Evolutionary conservation across 2,888 invertebrate genomes (phyloP).

Genomic region (Lissonota sp.): DNA sequence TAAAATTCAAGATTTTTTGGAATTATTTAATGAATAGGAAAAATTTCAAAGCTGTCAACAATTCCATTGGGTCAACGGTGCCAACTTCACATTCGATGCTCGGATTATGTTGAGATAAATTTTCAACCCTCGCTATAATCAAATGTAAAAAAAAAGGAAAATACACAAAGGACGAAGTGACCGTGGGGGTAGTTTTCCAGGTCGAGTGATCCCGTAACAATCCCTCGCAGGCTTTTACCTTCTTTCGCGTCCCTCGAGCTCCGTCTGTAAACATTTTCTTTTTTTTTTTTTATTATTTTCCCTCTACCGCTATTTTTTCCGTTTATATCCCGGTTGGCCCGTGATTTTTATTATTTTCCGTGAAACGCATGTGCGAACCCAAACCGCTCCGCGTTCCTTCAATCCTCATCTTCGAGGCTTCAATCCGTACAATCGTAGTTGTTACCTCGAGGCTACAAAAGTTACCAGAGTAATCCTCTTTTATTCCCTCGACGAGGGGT

Average conservation of each 20-base stretch:
- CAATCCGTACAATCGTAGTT: slow-evolving; percentile 35
- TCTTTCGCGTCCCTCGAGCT: slow-evolving; percentile 9
- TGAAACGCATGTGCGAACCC: too few relatives aligned
- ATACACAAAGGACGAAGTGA: slow-evolving; percentile 38
- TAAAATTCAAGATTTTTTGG: too few relatives aligned
- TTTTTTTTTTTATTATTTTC: too few relatives aligned
- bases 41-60: too few relatives aligned
- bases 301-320: slow-evolving; percentile 27
- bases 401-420: slow-evolving; percentile 14
- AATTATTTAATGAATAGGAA: too few relatives aligned
- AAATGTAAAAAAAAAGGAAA: slow-evolving; percentile 36
- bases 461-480: slow-evolving; percentile 70
- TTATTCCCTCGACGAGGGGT: slow-evolving; percentile 67
- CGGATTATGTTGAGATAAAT: too few relatives aligned
- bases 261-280: too few relatives aligned
- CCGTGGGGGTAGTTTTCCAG: slow-evolving; percentile 54
- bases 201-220: slow-evolving; percentile 61
- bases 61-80: too few relatives aligned
- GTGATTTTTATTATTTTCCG: slow-evolving; percentile 69
- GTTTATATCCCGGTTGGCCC: slow-evolving; percentile 43
- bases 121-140: too few relatives aligned
- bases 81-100: too few relatives aligned
- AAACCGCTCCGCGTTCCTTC: background rate
- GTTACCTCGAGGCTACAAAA: slow-evolving; percentile 64
- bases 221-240: slow-evolving; percentile 49